These are phyloP conservation scores for Ophonus ardosiacus DNA, from an alignment of 2,888 invertebrate genomes.

Conservation along the genomic window DNA sequence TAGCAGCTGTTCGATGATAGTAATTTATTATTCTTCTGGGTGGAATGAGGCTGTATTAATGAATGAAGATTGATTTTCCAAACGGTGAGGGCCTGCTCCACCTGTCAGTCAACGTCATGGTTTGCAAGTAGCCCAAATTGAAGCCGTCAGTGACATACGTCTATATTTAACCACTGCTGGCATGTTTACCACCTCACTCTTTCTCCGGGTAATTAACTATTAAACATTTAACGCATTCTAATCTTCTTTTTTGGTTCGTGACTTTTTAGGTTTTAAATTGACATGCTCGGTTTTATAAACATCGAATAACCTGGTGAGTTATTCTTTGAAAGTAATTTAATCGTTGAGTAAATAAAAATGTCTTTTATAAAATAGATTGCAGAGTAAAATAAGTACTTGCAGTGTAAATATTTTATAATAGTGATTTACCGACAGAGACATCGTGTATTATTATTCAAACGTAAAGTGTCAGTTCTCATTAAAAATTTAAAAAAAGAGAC, in stretches of 20 bases:
- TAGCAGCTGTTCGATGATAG: neutral
- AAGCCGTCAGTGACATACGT: constrained; percentile 38
- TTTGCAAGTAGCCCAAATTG: constrained; percentile 23
- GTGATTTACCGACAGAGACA: no score
- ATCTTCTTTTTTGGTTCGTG: neutral
- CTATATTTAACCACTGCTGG: constrained; percentile 11
- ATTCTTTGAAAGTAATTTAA: no score
- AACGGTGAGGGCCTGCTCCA: neutral
- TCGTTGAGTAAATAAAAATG: no score
- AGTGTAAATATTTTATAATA: no score
- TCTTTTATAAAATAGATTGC: no score
- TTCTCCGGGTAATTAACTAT: neutral
- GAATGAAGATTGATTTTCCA: constrained; percentile 18
- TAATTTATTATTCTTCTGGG: neutral
- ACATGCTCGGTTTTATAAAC: no score
- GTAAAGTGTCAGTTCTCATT: no score
- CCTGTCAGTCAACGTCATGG: constrained; percentile 35
- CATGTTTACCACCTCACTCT: constrained; percentile 34
- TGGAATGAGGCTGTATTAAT: constrained; percentile 8
- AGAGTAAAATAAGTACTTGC: no score
- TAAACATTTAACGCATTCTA: neutral
- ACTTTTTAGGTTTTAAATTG: neutral
- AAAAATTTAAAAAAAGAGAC: no score
- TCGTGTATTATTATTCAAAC: no score
- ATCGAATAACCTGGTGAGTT: no score